A percentile compares a stretch with the other conserved stretches of the same genome.
Conservation (phyloP, 2,113 vertebrate genomes). For the Falcunculus frontatus region DNA sequence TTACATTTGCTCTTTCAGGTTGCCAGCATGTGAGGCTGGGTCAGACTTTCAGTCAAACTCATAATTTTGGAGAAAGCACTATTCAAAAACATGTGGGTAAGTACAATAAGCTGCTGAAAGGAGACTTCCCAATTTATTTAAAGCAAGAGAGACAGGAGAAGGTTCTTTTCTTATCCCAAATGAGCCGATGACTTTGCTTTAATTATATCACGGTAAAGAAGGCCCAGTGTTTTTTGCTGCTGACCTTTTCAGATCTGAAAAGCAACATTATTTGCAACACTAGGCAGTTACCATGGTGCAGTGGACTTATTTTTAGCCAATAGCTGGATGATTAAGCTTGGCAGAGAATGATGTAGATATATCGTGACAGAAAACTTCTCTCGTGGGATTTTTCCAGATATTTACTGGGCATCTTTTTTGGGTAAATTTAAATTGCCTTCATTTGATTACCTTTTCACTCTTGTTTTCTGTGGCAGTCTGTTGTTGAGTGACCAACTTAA, state of each 20-base stretch:
- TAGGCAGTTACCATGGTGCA: not conserved
- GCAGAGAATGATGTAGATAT: not conserved
- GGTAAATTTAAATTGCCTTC: not conserved
- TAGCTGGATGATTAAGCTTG: not conserved
- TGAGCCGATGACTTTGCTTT: constrained; percentile 12
- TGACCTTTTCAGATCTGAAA: not conserved
- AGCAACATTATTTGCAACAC: not conserved
- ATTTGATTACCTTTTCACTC: not conserved
- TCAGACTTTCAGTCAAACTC: not conserved
- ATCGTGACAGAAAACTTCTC: not conserved
- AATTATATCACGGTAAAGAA: not conserved
- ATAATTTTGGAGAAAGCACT: not conserved
- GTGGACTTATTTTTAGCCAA: constrained; percentile 16
- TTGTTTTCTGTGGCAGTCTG: not conserved
- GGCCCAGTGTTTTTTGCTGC: not conserved
- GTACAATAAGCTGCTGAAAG: not conserved
- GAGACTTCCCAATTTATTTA: not conserved
- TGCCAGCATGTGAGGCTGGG: not conserved
- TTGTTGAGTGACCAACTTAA: not conserved
- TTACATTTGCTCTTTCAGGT: not conserved
- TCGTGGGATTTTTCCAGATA: not conserved
- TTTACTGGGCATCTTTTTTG: not conserved
- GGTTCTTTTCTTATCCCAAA: not conserved
- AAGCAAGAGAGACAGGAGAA: not conserved
- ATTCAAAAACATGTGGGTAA: not conserved